Evolutionary conservation across 2,888 invertebrate species (phyloP), one percentile per base, ranked within the genome.

Genomic region (Dryobota labecula): DNA sequence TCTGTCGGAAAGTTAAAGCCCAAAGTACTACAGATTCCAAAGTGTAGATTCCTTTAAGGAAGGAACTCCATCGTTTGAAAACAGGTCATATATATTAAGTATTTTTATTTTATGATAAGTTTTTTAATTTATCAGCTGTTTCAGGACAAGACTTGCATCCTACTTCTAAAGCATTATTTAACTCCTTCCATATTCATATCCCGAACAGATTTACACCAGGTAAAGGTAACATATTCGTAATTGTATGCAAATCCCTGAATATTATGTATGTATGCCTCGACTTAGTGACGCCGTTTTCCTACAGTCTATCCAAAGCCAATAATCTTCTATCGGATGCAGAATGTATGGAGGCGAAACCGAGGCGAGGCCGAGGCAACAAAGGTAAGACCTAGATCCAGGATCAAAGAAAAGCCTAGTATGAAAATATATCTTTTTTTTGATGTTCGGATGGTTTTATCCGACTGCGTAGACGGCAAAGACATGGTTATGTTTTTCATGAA

Each of bases 221-320:
- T 58, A 54, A 65, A 76, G 61, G 76, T 78, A 76, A 77, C 75
- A 61, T 79, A 57, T 67, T 74, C 77, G 47, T 81, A 79, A 81
- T 79, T 67, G 60, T 73, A 80, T 80, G 79, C 68, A 81, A 80
- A 80, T 81, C 68, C 62, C 8, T 49, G 60, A 77, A 81, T 73
- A 81, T 80, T 81, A 81, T 80, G 82, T 81, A 80, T 81, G 66
- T 78, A 76, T 71, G 66, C 43, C 30, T 60, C 60, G 82, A 61
- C 73, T 81, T 80, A 81, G 78, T 65, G 82, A 64, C 64, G 64
- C 63, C 60, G 15, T 61, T 82, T 80, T 79, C 77, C 43, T 24
- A 41, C 61, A 62, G 66, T 62, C 24, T 63, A 76, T 30, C 36
- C 20, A 8, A 54, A 79, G 73, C 78, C 73, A 69, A 77, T 81